These are phyloP conservation scores for Coecobrya sp. DNA, from an alignment of 2,888 invertebrate genomes.

Conservation along the genomic window DNA sequence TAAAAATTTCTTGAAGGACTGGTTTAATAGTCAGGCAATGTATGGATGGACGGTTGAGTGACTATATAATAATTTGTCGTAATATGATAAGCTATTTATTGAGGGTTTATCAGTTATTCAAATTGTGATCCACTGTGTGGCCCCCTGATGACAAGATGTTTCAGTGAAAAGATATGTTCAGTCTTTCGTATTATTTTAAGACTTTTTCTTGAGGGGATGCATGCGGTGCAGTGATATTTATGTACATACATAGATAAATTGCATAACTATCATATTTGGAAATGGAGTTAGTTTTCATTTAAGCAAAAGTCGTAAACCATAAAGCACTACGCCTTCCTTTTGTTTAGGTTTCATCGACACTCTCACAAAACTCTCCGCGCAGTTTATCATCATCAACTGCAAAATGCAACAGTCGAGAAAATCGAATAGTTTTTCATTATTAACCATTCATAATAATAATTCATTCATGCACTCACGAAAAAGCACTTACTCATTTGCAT, in stretches of 20 bases:
- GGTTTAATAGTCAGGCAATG: slow-evolving; percentile 69
- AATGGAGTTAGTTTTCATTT: slow-evolving; percentile 12
- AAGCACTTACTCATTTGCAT: slow-evolving; percentile 55
- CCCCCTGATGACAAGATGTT: slow-evolving; percentile 66
- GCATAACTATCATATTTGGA: neutral
- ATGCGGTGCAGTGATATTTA: neutral
- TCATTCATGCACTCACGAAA: slow-evolving; percentile 58
- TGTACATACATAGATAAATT: neutral
- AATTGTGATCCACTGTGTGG: slow-evolving; percentile 50
- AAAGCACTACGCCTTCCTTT: slow-evolving; percentile 21
- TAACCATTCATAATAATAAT: neutral
- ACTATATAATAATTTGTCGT: slow-evolving; percentile 79
- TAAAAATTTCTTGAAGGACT: slow-evolving; percentile 78
- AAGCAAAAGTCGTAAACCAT: neutral
- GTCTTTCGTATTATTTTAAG: neutral
- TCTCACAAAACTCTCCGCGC: neutral
- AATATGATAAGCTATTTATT: slow-evolving; percentile 77
- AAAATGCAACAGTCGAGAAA: slow-evolving; percentile 4
- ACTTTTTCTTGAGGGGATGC: neutral
- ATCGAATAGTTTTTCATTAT: slow-evolving; percentile 32
- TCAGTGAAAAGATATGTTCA: neutral
- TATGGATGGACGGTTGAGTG: slow-evolving; percentile 52
- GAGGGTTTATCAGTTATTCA: slow-evolving; percentile 67
- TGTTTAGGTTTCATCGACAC: slow-evolving; percentile 27
- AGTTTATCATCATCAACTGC: slow-evolving; percentile 5